Evolutionary conservation across 2,888 invertebrate genomes (phyloP), one percentile per base, ranked within the genome.

Genomic region (Nymphalis urticae): DNA sequence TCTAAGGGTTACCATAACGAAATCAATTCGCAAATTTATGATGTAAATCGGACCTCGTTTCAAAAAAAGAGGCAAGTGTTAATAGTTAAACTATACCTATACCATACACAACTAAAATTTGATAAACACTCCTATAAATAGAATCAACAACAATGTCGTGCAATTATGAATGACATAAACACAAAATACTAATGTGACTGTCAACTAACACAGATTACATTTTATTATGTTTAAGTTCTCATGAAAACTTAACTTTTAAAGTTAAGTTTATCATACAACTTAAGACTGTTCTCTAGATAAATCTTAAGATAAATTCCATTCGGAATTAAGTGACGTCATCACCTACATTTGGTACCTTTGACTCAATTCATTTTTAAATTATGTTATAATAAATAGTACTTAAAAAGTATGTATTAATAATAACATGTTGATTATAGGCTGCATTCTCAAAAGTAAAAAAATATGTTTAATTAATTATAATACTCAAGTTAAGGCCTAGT

Each of bases 91-190:
- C 62, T 69, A 73, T 64, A 69, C 67, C 66, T 67, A 70, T 70
- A 67, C 60, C 68, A 72, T 61, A 68, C 51, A 62, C 65, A 62
- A 65, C 62, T 68, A 68, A 64, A 72, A 68, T 56, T 66, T 66
- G 47, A 66, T 69, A 71, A 62, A 69, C 70, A 70, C 62, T 64
- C 48, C 70, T 72, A 72, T 66, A 48, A 51, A 65, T 62, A 62
- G 66, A 68, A 64, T 68, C 76, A 82, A 79, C 82, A 80, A 77
- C 78, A 80, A 80, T 76, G 73, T 75, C 72, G 80, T 80, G 81
- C 78, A 53, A 71, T 69, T 70, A 50, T 21, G 62, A 62, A 56
- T 21, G 62, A 62, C n/a, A 62, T 54, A 77, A 76, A 72, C 60
- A 68, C 71, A 76, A 75, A 72, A 70, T 58, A 63, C 69, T 71